phyloP scores from a whole-genome alignment of 2,888 invertebrate species.

The Adelphocoris suturalis region DNA sequence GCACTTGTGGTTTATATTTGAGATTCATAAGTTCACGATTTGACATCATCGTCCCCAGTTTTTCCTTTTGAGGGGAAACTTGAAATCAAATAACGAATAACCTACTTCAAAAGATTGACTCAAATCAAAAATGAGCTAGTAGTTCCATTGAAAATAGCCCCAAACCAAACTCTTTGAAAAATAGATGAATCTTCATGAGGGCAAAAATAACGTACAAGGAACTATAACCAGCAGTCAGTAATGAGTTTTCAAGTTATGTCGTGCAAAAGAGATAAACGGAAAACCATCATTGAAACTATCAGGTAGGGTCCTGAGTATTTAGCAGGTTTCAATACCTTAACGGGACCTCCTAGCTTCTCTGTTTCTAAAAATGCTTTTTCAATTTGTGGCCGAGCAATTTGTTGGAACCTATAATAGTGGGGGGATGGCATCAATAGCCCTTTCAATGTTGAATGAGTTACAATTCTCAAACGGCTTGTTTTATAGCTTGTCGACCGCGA shows the following conservation, averaged over 20 bases:
- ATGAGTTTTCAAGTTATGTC: background rate
- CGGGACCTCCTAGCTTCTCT: background rate
- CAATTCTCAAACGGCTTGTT: conserved; percentile 17
- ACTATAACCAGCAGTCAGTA: background rate
- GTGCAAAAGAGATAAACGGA: background rate
- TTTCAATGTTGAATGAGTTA: conserved; percentile 17
- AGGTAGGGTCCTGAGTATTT: conserved; percentile 1
- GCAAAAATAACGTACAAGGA: background rate
- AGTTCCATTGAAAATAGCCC: too few relatives aligned
- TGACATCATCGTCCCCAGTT: too few relatives aligned
- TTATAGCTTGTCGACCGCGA: background rate
- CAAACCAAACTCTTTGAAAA: too few relatives aligned
- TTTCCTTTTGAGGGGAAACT: too few relatives aligned
- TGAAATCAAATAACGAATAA: too few relatives aligned
- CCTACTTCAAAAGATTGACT: too few relatives aligned
- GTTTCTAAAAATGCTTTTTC: conserved; percentile 20
- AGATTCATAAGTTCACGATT: too few relatives aligned
- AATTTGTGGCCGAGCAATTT: conserved; percentile 17
- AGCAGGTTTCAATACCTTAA: conserved; percentile 29
- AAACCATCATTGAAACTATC: conserved; percentile 10
- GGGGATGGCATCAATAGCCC: conserved; percentile 27
- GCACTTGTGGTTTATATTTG: too few relatives aligned
- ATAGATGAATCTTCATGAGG: background rate
- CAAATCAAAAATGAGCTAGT: too few relatives aligned
- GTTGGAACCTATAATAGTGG: conserved; percentile 6